Evolutionary conservation across 2,888 invertebrate genomes (phyloP).

Genomic region (Cantharis lateralis): DNA sequence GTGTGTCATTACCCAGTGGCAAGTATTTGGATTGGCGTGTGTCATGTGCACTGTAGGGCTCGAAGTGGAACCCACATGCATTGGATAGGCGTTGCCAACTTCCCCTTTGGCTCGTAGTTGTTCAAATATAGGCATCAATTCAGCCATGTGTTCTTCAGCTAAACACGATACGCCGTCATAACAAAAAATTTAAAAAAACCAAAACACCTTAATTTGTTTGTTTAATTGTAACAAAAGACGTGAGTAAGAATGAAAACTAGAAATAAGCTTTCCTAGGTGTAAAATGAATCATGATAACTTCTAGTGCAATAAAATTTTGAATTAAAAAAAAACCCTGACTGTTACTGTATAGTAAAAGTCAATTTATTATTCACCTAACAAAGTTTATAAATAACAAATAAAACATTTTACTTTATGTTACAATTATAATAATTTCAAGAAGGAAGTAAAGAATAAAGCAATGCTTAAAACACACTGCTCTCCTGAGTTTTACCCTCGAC

Average conservation of each 20-base stretch:
- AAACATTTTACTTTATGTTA: not conserved
- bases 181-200: slow-evolving; percentile 34
- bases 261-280: slow-evolving; percentile 22
- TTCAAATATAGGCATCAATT: slow-evolving; percentile 95
- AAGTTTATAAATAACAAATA: not conserved
- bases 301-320: slow-evolving; percentile 13
- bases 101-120: slow-evolving; percentile 89
- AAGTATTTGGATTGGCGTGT: slow-evolving; percentile 63
- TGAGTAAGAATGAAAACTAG: slow-evolving; percentile 8
- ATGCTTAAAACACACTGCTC: slow-evolving; percentile 11
- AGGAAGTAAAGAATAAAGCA: slow-evolving; percentile 25
- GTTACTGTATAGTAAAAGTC: not conserved
- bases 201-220: not conserved
- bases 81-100: slow-evolving; percentile 88
- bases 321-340: slow-evolving; percentile 24
- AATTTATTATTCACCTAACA: not conserved
- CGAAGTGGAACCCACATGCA: slow-evolving; percentile 78
- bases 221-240: not conserved
- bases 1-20: slow-evolving; percentile 71
- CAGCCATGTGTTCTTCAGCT: slow-evolving; percentile 95
- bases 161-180: slow-evolving; percentile 26
- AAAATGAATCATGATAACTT: slow-evolving; percentile 8
- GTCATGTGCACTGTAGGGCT: slow-evolving; percentile 68
- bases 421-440: slow-evolving; percentile 2
- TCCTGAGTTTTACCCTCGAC: slow-evolving; percentile 20